phyloP scores from a whole-genome alignment of 2,888 invertebrate species.

The Pachydiplax longipennis region DNA sequence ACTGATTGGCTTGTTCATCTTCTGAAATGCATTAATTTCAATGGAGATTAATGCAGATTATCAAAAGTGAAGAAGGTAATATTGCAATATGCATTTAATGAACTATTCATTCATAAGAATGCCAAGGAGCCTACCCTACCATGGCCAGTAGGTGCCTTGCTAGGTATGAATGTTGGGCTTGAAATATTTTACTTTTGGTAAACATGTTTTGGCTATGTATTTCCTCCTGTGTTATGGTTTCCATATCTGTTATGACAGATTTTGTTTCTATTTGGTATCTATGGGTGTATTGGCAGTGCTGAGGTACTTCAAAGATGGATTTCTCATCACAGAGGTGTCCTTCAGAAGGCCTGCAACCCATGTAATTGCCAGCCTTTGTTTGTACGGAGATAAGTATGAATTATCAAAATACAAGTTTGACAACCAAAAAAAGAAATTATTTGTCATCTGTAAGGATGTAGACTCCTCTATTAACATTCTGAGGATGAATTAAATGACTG shows the following conservation, averaged over 20 bases:
- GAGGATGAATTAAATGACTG: too few species aligned
- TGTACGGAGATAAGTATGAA: neutral
- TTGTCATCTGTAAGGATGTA: neutral
- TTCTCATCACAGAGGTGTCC: neutral
- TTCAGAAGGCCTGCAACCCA: neutral
- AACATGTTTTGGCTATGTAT: too few species aligned
- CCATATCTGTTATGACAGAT: neutral
- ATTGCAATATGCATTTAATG: too few species aligned
- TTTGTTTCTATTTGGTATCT: neutral
- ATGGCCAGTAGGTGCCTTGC: too few species aligned
- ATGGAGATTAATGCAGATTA: too few species aligned
- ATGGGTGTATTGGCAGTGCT: neutral
- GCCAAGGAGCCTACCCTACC: too few species aligned
- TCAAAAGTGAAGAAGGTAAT: too few species aligned
- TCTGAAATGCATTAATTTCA: too few species aligned
- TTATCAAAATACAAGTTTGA: neutral
- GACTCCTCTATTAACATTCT: neutral
- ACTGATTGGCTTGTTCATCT: too few species aligned
- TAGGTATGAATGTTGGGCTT: too few species aligned
- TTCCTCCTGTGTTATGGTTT: neutral
- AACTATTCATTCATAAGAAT: too few species aligned
- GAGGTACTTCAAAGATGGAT: neutral
- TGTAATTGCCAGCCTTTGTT: neutral
- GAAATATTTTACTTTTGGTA: too few species aligned
- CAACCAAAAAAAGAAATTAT: neutral